These are phyloP conservation scores for Tyria jacobaeae DNA, from an alignment of 2,888 invertebrate genomes.

Conservation along the genomic window DNA sequence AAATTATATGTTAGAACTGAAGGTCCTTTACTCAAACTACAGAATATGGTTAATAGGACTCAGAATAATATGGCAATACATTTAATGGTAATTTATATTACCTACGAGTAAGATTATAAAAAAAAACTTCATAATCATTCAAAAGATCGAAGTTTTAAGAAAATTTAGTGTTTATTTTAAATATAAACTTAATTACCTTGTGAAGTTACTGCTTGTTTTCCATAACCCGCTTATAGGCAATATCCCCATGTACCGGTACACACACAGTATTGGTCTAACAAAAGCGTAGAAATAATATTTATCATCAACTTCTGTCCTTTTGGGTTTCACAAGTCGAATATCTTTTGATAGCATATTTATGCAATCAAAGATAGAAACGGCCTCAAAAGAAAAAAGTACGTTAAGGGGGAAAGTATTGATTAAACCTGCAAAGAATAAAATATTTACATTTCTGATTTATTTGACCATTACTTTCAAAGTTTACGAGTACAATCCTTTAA, in stretches of 20 bases:
- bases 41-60: no score
- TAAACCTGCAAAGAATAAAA: not conserved
- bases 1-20: no score
- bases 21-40: no score
- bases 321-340: not conserved
- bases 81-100: no score
- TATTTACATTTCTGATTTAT: no score
- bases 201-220: not conserved
- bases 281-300: conserved; percentile 2
- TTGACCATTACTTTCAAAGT: no score
- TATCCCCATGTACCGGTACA: conserved; percentile 2
- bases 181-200: not conserved
- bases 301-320: not conserved
- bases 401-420: not conserved
- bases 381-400: not conserved
- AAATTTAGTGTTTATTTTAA: not conserved
- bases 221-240: not conserved
- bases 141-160: no score
- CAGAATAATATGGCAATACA: no score
- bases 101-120: no score
- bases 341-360: not conserved
- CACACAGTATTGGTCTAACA: conserved; percentile 5
- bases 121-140: no score
- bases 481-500: no score
- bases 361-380: not conserved